Conservation (phyloP, 2,797 vertebrate species). For the Orestias chungarensis region DNA sequence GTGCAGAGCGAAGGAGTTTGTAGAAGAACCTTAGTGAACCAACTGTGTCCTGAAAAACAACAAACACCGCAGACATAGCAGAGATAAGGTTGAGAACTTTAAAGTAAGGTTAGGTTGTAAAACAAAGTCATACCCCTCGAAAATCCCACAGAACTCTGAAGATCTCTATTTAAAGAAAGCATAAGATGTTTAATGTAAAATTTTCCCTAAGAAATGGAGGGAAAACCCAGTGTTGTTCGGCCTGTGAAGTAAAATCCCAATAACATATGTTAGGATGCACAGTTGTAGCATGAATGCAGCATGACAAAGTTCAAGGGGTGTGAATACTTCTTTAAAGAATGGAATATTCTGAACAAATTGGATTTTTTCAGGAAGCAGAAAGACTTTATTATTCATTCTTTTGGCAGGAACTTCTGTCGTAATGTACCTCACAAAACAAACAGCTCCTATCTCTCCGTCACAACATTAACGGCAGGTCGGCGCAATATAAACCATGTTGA, state of each 20-base stretch:
- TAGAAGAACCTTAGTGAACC: neutral
- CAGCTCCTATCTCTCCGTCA: conserved; percentile 24
- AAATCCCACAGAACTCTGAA: neutral
- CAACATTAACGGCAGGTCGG: conserved; percentile 50
- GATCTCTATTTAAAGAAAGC: neutral
- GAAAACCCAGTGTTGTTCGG: too few species aligned
- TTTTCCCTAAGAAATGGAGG: neutral
- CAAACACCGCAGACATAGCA: neutral
- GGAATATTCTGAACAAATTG: neutral
- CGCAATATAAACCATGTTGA: conserved; percentile 66
- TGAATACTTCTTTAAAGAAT: neutral
- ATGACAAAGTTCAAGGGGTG: neutral
- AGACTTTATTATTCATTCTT: neutral
- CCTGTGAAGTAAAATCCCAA: neutral
- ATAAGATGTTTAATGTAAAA: neutral
- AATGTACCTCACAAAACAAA: conserved; percentile 44
- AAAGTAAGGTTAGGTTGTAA: neutral
- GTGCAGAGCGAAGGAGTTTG: neutral
- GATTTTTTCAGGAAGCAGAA: conserved; percentile 1
- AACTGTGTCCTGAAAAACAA: neutral
- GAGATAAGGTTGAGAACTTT: conserved; percentile 1
- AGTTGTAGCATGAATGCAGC: neutral
- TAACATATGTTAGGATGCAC: neutral
- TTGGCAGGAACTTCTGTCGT: conserved; percentile 45
- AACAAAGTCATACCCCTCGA: neutral